phyloP scores from a whole-genome alignment of 2,797 vertebrate species.

The Trichosurus vulpecula region DNA sequence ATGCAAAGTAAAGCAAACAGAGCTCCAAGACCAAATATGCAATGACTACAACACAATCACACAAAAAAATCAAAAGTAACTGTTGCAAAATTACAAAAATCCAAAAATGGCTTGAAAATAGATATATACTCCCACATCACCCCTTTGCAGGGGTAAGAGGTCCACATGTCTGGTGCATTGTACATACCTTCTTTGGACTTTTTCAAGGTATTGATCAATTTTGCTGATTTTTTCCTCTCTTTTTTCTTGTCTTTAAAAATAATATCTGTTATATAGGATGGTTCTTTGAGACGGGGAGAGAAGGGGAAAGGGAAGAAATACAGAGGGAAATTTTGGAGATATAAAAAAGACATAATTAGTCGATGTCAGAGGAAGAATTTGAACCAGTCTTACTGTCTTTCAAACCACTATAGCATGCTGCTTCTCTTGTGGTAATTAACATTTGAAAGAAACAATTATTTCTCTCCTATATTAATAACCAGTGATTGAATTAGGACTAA shows the following conservation, averaged over 20 bases:
- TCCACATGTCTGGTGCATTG: not conserved
- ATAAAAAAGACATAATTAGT: not conserved
- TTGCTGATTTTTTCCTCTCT: not conserved
- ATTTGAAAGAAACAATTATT: not conserved
- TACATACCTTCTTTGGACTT: not conserved
- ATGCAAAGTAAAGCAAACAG: not conserved
- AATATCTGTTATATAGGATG: not conserved
- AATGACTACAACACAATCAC: not conserved
- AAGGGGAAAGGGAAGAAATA: not conserved
- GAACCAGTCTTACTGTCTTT: not conserved
- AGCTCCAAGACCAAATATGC: not conserved
- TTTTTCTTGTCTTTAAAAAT: not conserved
- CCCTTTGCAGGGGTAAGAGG: not conserved
- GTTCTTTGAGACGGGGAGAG: not conserved
- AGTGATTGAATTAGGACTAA: not conserved
- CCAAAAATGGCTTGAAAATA: not conserved
- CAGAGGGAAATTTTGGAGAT: not conserved
- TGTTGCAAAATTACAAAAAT: not conserved
- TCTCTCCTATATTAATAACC: no score
- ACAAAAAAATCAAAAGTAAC: not conserved
- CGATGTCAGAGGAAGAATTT: not conserved
- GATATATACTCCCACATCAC: not conserved
- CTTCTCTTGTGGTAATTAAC: not conserved
- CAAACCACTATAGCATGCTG: not conserved
- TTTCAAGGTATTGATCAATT: not conserved